Evolutionary conservation across 1,140 invertebrate species (phyloP).

Genomic region (Condylostylus longicornis): DNA sequence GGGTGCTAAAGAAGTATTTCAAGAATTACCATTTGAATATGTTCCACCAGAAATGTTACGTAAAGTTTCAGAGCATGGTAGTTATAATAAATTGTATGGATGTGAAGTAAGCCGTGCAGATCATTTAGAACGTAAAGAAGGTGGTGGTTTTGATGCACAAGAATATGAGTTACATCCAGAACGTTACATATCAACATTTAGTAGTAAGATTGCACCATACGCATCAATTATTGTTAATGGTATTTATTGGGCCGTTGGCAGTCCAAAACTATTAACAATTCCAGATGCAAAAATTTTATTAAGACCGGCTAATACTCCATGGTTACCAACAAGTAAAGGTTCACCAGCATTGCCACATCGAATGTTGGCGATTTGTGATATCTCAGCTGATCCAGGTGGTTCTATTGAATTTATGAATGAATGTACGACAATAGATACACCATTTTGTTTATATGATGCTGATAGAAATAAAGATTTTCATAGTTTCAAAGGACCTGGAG

Average conservation of each 20-base stretch:
- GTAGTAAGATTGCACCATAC: slow-evolving; percentile 93
- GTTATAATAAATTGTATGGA: slow-evolving; percentile 89
- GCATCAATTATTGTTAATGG: slow-evolving; percentile 95
- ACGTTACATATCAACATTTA: slow-evolving; percentile 89
- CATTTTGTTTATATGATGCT: slow-evolving; percentile 96
- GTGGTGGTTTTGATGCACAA: slow-evolving; percentile 72
- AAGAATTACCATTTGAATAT: slow-evolving; percentile 94
- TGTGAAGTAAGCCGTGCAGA: slow-evolving; percentile 86
- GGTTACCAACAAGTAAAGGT: slow-evolving; percentile 73
- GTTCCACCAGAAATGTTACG: slow-evolving; percentile 86
- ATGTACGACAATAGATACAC: slow-evolving; percentile 97
- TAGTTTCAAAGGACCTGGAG: slow-evolving; percentile 90
- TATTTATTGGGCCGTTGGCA: slow-evolving; percentile 96
- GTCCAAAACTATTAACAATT: slow-evolving; percentile 89
- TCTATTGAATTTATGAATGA: slow-evolving; percentile 99
- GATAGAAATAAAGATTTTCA: slow-evolving; percentile 94
- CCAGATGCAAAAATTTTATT: slow-evolving; percentile 94
- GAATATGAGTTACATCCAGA: slow-evolving; percentile 91
- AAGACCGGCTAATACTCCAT: slow-evolving; percentile 73
- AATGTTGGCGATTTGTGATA: slow-evolving; percentile 90
- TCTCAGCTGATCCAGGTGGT: slow-evolving; percentile 95
- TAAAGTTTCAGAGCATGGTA: slow-evolving; percentile 92
- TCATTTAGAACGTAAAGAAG: slow-evolving; percentile 83
- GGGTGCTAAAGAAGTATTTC: slow-evolving; percentile 93
- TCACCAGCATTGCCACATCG: slow-evolving; percentile 81